Conservation (phyloP, 2,888 invertebrate species). For the Lobophora halterata region DNA sequence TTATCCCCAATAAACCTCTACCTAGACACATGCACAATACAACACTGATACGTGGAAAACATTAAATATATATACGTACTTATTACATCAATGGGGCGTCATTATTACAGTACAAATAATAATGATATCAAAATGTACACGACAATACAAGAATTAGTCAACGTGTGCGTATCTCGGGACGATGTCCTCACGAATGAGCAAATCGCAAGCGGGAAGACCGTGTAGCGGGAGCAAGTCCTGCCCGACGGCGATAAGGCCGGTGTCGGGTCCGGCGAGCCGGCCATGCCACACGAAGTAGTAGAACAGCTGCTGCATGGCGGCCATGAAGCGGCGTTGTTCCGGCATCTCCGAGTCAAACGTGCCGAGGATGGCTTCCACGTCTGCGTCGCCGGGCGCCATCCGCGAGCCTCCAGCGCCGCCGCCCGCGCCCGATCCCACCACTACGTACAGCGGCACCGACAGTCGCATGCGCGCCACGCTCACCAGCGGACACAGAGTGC, state of each 20-base stretch:
- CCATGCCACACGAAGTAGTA: slow-evolving; percentile 91
- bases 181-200: slow-evolving; percentile 87
- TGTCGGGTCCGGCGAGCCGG: slow-evolving; percentile 82
- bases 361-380: slow-evolving; percentile 89
- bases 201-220: slow-evolving; percentile 87
- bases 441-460: slow-evolving; percentile 87
- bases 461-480: slow-evolving; percentile 83
- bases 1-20: slow-evolving; percentile 15
- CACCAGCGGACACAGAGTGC: slow-evolving; percentile 89
- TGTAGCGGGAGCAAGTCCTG: slow-evolving; percentile 85
- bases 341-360: slow-evolving; percentile 86
- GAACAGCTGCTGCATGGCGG: slow-evolving; percentile 90
- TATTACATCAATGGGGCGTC: slow-evolving; percentile 29
- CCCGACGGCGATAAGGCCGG: slow-evolving; percentile 83
- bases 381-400: slow-evolving; percentile 78
- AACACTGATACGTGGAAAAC: slow-evolving; percentile 33
- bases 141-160: slow-evolving; percentile 75
- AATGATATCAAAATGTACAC: slow-evolving; percentile 11
- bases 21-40: slow-evolving; percentile 37
- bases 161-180: slow-evolving; percentile 88
- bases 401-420: slow-evolving; percentile 64
- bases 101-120: slow-evolving; percentile 7
- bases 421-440: slow-evolving; percentile 82
- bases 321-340: slow-evolving; percentile 87
- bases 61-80: slow-evolving; percentile 29